Base-by-base conservation (phyloP, 1,140 invertebrate genomes). In the Dendrolimus kikuchii region DNA sequence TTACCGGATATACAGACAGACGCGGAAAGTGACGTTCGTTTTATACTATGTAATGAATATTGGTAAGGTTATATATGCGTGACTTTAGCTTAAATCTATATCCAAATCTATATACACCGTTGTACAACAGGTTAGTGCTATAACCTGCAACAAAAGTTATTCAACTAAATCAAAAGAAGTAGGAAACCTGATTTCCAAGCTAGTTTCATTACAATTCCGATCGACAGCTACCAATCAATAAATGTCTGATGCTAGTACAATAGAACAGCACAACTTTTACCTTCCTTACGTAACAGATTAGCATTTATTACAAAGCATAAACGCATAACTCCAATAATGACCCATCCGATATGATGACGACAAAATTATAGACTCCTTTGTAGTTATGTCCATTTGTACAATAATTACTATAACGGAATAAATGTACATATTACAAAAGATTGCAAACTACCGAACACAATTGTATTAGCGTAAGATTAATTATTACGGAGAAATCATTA, bases 351-450 rank as follows among this genome's bases (percentile, higher is more conserved):
- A 52, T 62, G 57, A 70, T 70, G 67, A 69, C 53, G 67, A 68
- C 64, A 65, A 74, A 74, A 78, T 72, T 72, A 67, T 69, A 49
- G 60, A 58, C 62, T 68, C 49, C 62, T 71, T 75, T 70, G 65
- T 69, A 60, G 41, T 38, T 38, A 55, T 46, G 44, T 57, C 54
- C 38, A 4, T 57, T 55, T 50, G 39, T 56, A 51, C 52, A 62
- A 69, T 70, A 64, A 74, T 66, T 54, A 57, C 42, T 10, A 41
- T 57, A 45, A 43, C 41, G 38, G 45, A 48, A 51, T 62, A 57
- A 62, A 55, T 45, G 50, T 41, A 52, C n/a, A 40, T 10, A 55
- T 38, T 44, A 57, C 48, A 58, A 63, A 66, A 64, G 55, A 56
- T 65, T 59, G 51, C 53, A 23, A 23, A 3, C 23, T 23, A 23